These are phyloP conservation scores for Drosophila arizonae DNA, from an alignment of 1,140 invertebrate genomes.

Conservation along the genomic window DNA sequence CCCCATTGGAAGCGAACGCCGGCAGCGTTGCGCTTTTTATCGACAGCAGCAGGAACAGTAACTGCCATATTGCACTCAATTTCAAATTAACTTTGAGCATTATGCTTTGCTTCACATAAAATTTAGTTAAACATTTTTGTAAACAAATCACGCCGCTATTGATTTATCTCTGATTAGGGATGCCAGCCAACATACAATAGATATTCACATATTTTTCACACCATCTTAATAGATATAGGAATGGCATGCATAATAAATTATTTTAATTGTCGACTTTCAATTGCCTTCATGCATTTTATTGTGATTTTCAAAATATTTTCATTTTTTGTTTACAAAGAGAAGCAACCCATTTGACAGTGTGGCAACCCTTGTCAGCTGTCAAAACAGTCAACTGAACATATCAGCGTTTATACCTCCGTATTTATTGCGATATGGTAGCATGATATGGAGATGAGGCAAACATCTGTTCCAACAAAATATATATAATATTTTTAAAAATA, in stretches of 20 bases:
- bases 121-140: constrained; percentile 48
- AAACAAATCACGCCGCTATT: constrained; percentile 61
- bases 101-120: constrained; percentile 9
- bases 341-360: not conserved
- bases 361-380: constrained; percentile 47
- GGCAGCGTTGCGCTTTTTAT: constrained; percentile 15
- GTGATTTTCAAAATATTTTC: constrained; percentile 22
- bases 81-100: constrained; percentile 40
- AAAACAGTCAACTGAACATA: constrained; percentile 37
- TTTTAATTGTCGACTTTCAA: not conserved
- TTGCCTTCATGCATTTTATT: not conserved
- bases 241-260: not conserved
- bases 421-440: not conserved
- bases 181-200: constrained; percentile 22
- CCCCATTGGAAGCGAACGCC: constrained; percentile 59
- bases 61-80: constrained; percentile 49
- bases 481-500: not conserved
- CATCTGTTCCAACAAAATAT: not conserved
- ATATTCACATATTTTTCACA: not conserved
- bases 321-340: constrained; percentile 33
- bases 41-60: constrained; percentile 35
- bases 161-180: constrained; percentile 60
- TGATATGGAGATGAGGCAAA: not conserved
- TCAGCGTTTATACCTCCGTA: constrained; percentile 15
- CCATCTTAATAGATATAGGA: not conserved